phyloP scores from a whole-genome alignment of 1,140 invertebrate species.

The Sarcophaga bullata region DNA sequence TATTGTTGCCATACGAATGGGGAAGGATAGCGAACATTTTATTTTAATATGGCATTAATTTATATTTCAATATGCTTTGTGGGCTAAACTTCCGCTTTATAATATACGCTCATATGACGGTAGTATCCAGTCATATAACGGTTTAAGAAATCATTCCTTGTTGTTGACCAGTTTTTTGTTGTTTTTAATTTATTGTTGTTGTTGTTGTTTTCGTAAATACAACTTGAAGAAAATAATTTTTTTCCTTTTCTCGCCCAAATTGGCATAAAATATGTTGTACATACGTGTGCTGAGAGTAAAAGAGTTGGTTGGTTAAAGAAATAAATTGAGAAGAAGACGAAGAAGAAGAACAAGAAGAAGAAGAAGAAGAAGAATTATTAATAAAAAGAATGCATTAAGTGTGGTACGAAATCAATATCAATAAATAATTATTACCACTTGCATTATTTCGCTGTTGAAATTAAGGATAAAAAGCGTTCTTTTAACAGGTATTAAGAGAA shows the following conservation, averaged over 20 bases:
- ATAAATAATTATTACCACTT: slow-evolving; percentile 6
- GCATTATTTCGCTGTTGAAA: background rate
- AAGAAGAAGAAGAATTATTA: too few relatives aligned
- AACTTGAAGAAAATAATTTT: background rate
- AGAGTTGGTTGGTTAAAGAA: background rate
- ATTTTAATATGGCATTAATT: too few relatives aligned
- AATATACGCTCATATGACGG: too few relatives aligned
- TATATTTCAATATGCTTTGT: too few relatives aligned
- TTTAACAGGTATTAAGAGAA: background rate
- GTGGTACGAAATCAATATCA: background rate
- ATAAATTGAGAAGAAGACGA: background rate
- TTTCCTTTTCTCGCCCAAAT: background rate
- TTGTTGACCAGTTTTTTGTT: background rate
- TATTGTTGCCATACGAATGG: too few relatives aligned
- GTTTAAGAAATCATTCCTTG: background rate
- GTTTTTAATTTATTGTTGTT: background rate
- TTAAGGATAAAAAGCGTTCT: background rate
- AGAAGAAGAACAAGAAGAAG: too few relatives aligned
- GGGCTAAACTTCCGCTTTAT: too few relatives aligned
- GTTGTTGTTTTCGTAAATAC: background rate
- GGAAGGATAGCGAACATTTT: too few relatives aligned
- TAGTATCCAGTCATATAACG: background rate
- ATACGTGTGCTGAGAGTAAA: background rate
- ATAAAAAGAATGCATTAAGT: too few relatives aligned
- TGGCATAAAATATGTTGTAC: background rate